Conservation (phyloP, 2,113 vertebrate genomes). For the Rhagologus leucostigma region DNA sequence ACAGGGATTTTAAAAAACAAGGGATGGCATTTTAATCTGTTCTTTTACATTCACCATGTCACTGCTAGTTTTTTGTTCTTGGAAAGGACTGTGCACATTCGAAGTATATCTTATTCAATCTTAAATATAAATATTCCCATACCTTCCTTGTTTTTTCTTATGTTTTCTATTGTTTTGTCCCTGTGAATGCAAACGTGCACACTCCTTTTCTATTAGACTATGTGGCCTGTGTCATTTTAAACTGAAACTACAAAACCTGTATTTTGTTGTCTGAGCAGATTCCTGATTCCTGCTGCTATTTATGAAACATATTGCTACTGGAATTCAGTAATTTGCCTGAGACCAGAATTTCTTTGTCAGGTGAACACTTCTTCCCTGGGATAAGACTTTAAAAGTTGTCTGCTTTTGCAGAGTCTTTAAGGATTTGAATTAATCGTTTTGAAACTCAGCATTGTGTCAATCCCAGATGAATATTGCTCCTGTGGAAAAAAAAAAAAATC, state of each 20-base stretch:
- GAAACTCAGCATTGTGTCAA: constrained; percentile 36
- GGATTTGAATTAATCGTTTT: constrained; percentile 5
- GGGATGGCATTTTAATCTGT: neutral
- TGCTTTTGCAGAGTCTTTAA: constrained; percentile 16
- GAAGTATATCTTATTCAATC: neutral
- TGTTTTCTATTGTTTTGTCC: neutral
- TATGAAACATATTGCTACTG: neutral
- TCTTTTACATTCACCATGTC: neutral
- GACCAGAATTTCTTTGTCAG: neutral
- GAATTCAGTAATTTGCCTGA: neutral
- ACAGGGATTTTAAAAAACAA: neutral
- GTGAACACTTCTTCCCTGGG: neutral
- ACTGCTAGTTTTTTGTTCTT: neutral
- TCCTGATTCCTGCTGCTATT: neutral
- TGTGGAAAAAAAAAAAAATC: neutral
- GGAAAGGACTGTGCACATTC: neutral
- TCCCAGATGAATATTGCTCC: constrained; percentile 5
- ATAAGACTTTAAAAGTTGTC: neutral
- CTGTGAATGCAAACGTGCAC: neutral
- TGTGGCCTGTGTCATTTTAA: neutral
- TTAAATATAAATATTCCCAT: neutral
- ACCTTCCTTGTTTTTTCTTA: neutral
- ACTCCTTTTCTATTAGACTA: neutral
- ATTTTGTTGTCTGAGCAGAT: neutral
- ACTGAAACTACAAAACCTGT: neutral